A percentile compares a stretch with the other conserved stretches of the same genome.
Evolutionary conservation across 2,888 invertebrate species (phyloP).

Genomic region (Holacanthella duospinosa): DNA sequence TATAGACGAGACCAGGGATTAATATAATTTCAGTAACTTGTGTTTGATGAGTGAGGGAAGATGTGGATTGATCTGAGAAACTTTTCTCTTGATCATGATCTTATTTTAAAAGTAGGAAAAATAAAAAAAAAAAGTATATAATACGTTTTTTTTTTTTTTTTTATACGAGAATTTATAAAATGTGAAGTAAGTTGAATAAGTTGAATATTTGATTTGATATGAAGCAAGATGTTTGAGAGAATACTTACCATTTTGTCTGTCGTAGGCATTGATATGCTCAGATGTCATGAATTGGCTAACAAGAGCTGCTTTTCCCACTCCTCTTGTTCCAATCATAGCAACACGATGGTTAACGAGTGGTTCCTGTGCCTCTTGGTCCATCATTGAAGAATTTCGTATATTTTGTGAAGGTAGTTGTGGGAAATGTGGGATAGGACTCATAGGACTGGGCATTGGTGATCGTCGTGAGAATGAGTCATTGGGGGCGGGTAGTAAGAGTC

Average conservation of each 20-base stretch:
- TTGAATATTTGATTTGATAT: no score
- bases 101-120: no score
- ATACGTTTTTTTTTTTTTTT: no score
- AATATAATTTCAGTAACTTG: no score
- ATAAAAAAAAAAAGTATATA: no score
- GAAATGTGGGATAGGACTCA: conserved; percentile 40
- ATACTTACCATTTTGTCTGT: conserved; percentile 63
- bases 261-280: conserved; percentile 87
- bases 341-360: conserved; percentile 51
- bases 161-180: no score
- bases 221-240: no score
- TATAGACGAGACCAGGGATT: no score
- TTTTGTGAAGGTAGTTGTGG: conserved; percentile 19
- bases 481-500: conserved; percentile 26
- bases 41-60: no score
- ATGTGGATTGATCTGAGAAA: no score
- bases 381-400: conserved; percentile 12
- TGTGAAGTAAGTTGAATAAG: no score
- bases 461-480: conserved; percentile 10
- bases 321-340: conserved; percentile 65
- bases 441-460: conserved; percentile 45
- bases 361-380: conserved; percentile 11
- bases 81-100: no score
- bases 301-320: conserved; percentile 74
- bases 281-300: conserved; percentile 81